Evolutionary conservation across 2,888 invertebrate species (phyloP), one percentile per base, ranked within the genome.

Genomic region (Norana najaformis): DNA sequence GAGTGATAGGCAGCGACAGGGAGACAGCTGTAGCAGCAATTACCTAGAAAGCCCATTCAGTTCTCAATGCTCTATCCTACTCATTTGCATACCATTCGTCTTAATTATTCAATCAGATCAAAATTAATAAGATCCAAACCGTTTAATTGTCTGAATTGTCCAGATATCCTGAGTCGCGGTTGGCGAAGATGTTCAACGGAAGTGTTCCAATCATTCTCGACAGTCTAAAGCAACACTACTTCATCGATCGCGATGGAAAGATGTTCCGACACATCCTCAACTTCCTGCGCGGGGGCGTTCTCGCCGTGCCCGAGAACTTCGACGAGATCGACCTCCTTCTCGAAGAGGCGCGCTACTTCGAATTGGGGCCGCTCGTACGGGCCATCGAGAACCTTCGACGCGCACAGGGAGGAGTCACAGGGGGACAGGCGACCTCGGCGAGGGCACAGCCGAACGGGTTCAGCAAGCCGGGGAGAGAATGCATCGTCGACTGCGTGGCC

Each of bases 191-290:
- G 95, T 99, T 99, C 95, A 98, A 98, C 94, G 99, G 99, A 69
- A 97, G 97, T 93, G 97, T 98, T 93, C 98, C 99, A 8, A 98
- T 99, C 93, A 98, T 99, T 34, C 95, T 99, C 95, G 99, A 99
- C 95, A 98, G 97, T 11, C 95, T 99, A 93, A 99, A 99, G 95
- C 99, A 99, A 94, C 98, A 99, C 95, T 99, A 99, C 95, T 99
- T 99, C 96, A 98, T 99, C 93, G 99, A 99, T 96, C 96, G 99
- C 89, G 99, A 99, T 94, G 99, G 99, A 6, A 97, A 97, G 92
- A 98, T 98, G 97, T 99, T 99, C 96, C 96, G 99, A 37, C 98
- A 99, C 95, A 98, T 99, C 94, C 96, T 99, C 92, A 99, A 99
- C 96, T 99, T 97, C 95, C 96, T 99, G 96, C 96, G 99, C 93